A percentile compares a stretch with the other conserved stretches of the same genome.
Conservation (phyloP, 2,113 vertebrate genomes). For the Gobiocypris rarus region DNA sequence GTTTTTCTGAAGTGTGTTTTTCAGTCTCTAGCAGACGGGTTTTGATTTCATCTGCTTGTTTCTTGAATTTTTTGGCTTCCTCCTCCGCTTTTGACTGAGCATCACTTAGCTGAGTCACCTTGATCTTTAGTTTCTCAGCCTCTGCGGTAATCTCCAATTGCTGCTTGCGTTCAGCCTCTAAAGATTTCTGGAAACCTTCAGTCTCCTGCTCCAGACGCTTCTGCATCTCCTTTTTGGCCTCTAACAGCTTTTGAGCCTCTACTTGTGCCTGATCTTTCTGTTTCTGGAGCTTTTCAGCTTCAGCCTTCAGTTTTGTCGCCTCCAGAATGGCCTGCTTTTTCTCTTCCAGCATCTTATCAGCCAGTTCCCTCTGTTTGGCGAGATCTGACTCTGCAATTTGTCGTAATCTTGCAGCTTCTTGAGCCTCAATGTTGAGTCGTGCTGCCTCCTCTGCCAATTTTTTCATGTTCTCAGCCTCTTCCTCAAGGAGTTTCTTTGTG, state of each 20-base stretch:
- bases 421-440: conserved; percentile 84
- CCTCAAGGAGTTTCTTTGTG: conserved; percentile 84
- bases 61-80: conserved; percentile 89
- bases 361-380: conserved; percentile 85
- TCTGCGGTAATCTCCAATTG: conserved; percentile 86
- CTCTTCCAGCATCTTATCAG: conserved; percentile 93
- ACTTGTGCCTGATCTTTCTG: conserved; percentile 91
- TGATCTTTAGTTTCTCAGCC: conserved; percentile 86
- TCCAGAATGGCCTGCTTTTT: conserved; percentile 97
- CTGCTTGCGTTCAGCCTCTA: conserved; percentile 86
- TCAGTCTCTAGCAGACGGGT: conserved; percentile 79
- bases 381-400: conserved; percentile 85
- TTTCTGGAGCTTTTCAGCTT: conserved; percentile 90
- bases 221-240: conserved; percentile 92
- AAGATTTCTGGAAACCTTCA: conserved; percentile 87
- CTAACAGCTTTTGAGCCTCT: conserved; percentile 86
- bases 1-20: conserved; percentile 79
- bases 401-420: conserved; percentile 87
- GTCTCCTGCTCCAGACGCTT: conserved; percentile 87
- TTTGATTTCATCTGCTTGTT: conserved; percentile 88
- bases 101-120: conserved; percentile 84
- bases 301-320: conserved; percentile 84
- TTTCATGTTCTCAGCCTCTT: conserved; percentile 95
- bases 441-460: conserved; percentile 90
- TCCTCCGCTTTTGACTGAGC: conserved; percentile 87